Base-by-base conservation (phyloP, 2,888 invertebrate genomes). In the Agriotes lineatus region DNA sequence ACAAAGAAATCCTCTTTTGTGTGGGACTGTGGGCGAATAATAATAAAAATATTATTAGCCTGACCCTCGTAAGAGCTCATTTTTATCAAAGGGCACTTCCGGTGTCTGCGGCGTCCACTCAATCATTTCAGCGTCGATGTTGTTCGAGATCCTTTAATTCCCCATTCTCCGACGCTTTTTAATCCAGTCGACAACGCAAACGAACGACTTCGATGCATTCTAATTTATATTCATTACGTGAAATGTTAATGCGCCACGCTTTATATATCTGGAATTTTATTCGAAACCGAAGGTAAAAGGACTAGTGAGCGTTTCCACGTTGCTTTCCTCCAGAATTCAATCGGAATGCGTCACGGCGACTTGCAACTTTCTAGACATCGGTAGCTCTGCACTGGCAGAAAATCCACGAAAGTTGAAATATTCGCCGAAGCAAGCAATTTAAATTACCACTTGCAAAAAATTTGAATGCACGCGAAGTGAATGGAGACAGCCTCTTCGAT, bases 81-180 rank as follows among this genome's bases (percentile, higher is more conserved):
- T 42, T 42, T 42, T 42, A 42, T 1, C 14, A 14, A 42, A 42
- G 16, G 4, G 25, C 18, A 18, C 14, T 44, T 44, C 44, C 16
- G 44, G 1, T 18, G 19, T 44, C 18, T n/a, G n/a, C n/a, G n/a
- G n/a, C n/a, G n/a, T n/a, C n/a, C 25, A 7, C 7, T 25, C 25
- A 45, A 18, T 16, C 16, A 33, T 33, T 52, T 52, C 52, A 33
- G 12, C n/a, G 52, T 16, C 52, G 18, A 33, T 52, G 25, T 52
- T 33, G 25, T 30, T 18, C 33, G 18, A 6, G n/a, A 20, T 48
- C 12, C 5, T 52, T 61, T 61, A 61, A 61, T 61, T 39, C 39
- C 10, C 25, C n/a, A 59, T 22, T 59, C 19, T 14, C 20, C 48
- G 37, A 52, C 52, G 42, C 30, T 52, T 62, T 54, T 62, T 62